A percentile compares a stretch with the other conserved stretches of the same genome.
phyloP scores from a whole-genome alignment of 2,888 invertebrate species.

The Epicampocera succincta region DNA sequence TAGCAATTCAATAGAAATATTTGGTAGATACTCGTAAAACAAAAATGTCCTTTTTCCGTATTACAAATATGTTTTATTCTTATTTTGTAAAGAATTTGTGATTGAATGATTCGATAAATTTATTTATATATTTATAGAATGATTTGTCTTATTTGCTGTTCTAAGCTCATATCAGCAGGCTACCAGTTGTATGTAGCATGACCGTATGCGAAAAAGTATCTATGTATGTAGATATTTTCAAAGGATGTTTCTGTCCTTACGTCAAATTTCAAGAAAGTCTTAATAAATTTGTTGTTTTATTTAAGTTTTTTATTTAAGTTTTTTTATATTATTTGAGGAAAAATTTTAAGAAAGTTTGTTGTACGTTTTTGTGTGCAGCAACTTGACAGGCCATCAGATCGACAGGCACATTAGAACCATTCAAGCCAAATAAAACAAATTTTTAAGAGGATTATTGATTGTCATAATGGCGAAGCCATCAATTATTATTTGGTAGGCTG shows the following conservation, averaged over 20 bases:
- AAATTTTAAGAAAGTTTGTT: conserved; percentile 21
- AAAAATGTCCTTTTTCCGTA: not conserved
- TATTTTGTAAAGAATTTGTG: conserved; percentile 1
- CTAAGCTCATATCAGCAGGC: not conserved
- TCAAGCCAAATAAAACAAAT: conserved; percentile 23
- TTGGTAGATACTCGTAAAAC: not conserved
- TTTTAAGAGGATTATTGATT: conserved; percentile 66
- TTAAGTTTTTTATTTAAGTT: not conserved
- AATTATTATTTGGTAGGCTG: conserved; percentile 29
- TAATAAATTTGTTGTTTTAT: conserved; percentile 25
- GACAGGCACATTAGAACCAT: not conserved
- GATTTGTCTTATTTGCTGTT: conserved; percentile 1
- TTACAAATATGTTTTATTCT: not conserved
- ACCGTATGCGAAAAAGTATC: not conserved
- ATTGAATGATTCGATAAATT: conserved; percentile 11
- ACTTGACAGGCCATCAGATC: conserved; percentile 8
- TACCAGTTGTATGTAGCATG: too few species aligned
- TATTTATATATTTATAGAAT: not conserved
- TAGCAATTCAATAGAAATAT: not conserved
- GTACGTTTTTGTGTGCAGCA: conserved; percentile 1
- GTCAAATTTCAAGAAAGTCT: conserved; percentile 23
- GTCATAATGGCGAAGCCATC: conserved; percentile 52
- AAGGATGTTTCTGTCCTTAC: conserved; percentile 19
- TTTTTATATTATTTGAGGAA: not conserved
- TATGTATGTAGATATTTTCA: conserved; percentile 19